phyloP scores from a whole-genome alignment of 2,888 invertebrate genomes.

The Caenorhabditis zanzibari region DNA sequence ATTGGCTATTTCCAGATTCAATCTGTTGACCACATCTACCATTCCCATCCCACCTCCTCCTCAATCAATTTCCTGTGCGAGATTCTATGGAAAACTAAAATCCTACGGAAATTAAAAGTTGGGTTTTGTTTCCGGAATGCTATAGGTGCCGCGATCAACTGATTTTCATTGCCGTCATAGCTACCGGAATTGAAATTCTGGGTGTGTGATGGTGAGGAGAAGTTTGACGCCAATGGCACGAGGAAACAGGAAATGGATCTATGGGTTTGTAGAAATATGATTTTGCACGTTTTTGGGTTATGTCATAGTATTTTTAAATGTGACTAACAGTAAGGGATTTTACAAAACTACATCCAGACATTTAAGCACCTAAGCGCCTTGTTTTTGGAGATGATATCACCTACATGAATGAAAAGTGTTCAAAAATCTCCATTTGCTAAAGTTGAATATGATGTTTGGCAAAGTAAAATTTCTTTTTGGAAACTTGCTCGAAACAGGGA shows the following conservation, averaged over 20 bases:
- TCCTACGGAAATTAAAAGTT: constrained; percentile 26
- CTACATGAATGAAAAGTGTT: background rate
- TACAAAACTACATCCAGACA: background rate
- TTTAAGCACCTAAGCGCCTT: constrained; percentile 3
- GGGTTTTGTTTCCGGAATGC: constrained; percentile 3
- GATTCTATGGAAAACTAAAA: constrained; percentile 1
- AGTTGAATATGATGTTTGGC: background rate
- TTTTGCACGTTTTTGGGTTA: constrained; percentile 5
- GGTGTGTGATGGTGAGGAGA: constrained; percentile 12
- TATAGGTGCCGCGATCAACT: constrained; percentile 1
- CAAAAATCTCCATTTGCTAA: background rate
- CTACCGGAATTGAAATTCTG: background rate
- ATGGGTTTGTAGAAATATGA: background rate
- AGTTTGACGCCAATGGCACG: constrained; percentile 14
- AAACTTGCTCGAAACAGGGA: background rate
- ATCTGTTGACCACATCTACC: constrained; percentile 1
- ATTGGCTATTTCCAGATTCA: background rate
- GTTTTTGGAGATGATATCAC: constrained; percentile 24
- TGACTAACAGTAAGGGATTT: constrained; percentile 15
- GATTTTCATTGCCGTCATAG: constrained; percentile 28
- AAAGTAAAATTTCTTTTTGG: background rate
- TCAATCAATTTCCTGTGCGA: constrained; percentile 38
- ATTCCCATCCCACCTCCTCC: constrained; percentile 9
- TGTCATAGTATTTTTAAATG: constrained; percentile 2
- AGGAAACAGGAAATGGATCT: background rate